These are phyloP conservation scores for Tympanoctomys barrerae DNA, from an alignment of 2,797 vertebrate species.

Conservation along the genomic window DNA sequence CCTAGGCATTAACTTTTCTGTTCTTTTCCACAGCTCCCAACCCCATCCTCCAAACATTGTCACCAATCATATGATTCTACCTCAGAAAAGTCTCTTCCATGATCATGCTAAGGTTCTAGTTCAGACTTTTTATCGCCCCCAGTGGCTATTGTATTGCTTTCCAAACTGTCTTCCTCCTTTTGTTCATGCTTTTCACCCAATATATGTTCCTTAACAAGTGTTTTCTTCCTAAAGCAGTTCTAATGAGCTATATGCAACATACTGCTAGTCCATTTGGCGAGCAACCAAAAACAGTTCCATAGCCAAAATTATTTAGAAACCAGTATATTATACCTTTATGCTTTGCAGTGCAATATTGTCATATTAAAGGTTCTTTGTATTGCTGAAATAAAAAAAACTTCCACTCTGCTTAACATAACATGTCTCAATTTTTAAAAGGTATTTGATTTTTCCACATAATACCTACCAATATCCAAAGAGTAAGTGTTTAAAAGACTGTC, in stretches of 20 bases:
- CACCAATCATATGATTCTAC: not conserved
- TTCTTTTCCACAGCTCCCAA: not conserved
- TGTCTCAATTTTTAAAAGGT: constrained; percentile 40
- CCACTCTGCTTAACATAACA: not conserved
- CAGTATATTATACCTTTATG: not conserved
- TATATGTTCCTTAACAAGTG: not conserved
- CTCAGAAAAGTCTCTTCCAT: not conserved
- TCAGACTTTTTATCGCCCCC: not conserved
- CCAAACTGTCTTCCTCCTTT: not conserved
- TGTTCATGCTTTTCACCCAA: not conserved
- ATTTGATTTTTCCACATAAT: constrained; percentile 13
- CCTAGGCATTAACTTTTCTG: not conserved
- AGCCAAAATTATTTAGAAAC: constrained; percentile 20
- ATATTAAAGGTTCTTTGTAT: constrained; percentile 24
- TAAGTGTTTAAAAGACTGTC: constrained; percentile 16
- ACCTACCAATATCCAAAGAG: constrained; percentile 14
- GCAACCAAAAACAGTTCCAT: not conserved
- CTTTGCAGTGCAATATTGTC: not conserved
- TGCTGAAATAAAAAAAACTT: not conserved
- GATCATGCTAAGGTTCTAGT: no score
- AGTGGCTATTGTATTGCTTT: not conserved
- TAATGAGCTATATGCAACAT: not conserved
- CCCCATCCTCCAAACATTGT: not conserved
- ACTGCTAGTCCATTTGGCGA: not conserved
- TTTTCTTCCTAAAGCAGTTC: constrained; percentile 1